Conservation (phyloP, 2,113 vertebrate genomes). For the Rhagologus leucostigma region DNA sequence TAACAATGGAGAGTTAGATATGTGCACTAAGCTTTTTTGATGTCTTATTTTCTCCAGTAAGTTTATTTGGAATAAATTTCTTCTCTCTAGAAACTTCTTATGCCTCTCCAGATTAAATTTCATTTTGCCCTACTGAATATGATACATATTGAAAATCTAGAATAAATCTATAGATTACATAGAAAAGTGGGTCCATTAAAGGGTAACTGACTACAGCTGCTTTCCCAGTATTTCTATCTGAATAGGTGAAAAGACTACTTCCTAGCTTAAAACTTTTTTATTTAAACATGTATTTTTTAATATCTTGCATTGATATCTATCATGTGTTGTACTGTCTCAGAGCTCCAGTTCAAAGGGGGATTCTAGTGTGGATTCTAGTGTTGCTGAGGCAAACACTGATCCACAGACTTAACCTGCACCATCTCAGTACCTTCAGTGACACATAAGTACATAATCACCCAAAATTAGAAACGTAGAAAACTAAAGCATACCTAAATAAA, state of each 20-base stretch:
- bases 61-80: neutral
- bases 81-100: neutral
- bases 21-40: neutral
- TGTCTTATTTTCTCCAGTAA: neutral
- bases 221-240: neutral
- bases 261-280: neutral
- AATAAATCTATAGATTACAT: neutral
- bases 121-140: conserved; percentile 1
- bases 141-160: neutral
- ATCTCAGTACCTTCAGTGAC: neutral
- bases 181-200: neutral
- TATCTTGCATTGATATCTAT: neutral
- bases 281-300: neutral
- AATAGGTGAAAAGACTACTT: neutral
- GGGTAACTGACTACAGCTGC: neutral
- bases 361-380: neutral
- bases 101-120: conserved; percentile 45
- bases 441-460: fast-evolving
- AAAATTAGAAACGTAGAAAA: neutral
- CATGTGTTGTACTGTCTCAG: neutral
- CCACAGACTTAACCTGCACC: neutral
- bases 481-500: neutral
- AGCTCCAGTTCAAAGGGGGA: neutral
- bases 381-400: neutral
- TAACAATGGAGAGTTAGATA: neutral